These are phyloP conservation scores for Nephrotoma flavescens DNA, from an alignment of 2,888 invertebrate genomes.

Conservation along the genomic window DNA sequence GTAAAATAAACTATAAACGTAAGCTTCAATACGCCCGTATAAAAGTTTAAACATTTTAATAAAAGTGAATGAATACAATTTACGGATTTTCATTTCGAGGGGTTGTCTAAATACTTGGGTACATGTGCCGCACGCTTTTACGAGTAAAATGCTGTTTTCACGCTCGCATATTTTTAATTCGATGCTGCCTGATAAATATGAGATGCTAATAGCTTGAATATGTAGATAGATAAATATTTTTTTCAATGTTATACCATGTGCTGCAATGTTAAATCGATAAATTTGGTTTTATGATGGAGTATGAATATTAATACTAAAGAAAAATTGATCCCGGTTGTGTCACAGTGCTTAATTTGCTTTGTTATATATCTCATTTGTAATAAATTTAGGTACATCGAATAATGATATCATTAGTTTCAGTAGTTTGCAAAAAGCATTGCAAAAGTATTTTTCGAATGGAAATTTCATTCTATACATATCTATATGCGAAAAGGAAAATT, in stretches of 20 bases:
- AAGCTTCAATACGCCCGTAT: background rate
- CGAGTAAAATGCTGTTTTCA: background rate
- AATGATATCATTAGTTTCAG: no score
- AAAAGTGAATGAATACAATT: background rate
- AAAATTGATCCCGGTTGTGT: no score
- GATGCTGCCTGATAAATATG: background rate
- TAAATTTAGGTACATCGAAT: no score
- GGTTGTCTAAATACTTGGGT: background rate
- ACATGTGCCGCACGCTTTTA: background rate
- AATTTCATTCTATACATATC: no score
- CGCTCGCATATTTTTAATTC: background rate
- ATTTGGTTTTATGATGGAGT: background rate
- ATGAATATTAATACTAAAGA: background rate
- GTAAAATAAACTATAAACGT: background rate
- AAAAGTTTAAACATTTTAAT: background rate
- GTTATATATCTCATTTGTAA: no score
- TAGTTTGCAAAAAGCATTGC: no score
- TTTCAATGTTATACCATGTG: background rate
- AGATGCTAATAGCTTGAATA: background rate
- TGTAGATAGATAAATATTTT: background rate
- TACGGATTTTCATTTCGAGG: background rate
- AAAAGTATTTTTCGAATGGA: no score
- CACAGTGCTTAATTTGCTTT: no score
- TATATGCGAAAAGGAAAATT: no score
- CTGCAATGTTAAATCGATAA: background rate